A percentile compares a stretch with the other conserved stretches of the same genome.
Evolutionary conservation across 1,140 invertebrate species (phyloP).

Genomic region (Papilio glaucus): DNA sequence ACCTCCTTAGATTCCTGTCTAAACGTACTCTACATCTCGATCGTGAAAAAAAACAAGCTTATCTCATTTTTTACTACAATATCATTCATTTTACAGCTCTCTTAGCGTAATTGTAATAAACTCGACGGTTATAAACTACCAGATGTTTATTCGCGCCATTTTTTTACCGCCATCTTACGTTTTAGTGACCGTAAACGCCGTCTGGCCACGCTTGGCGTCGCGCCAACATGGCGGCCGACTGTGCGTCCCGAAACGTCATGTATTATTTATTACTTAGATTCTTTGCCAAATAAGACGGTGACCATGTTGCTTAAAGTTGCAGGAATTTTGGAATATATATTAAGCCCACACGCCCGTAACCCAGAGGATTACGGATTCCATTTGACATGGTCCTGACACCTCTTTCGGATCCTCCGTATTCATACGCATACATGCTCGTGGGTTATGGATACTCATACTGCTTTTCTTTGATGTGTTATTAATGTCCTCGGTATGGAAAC

Average conservation of each 20-base stretch:
- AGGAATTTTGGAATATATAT: too few species aligned
- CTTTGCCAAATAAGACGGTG: slow-evolving; percentile 13
- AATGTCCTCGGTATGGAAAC: too few species aligned
- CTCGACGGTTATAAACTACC: background rate
- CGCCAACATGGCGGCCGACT: slow-evolving; percentile 21
- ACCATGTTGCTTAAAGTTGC: background rate
- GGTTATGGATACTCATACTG: too few species aligned
- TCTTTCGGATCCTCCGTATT: too few species aligned
- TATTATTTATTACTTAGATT: slow-evolving; percentile 28
- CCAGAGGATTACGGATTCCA: too few species aligned
- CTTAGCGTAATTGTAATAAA: slow-evolving; percentile 17
- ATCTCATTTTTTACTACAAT: background rate
- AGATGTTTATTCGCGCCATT: slow-evolving; percentile 25
- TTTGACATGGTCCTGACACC: too few species aligned
- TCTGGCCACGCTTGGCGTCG: slow-evolving; percentile 26
- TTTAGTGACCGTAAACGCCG: slow-evolving; percentile 8
- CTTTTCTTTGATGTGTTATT: too few species aligned
- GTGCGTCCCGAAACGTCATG: background rate
- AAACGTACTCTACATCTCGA: background rate
- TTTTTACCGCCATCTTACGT: slow-evolving; percentile 17
- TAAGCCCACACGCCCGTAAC: too few species aligned
- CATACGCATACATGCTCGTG: too few species aligned
- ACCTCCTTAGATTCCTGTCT: background rate
- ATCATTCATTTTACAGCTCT: slow-evolving; percentile 26
- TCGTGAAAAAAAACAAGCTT: background rate